Evolutionary conservation across 2,888 invertebrate species (phyloP).

Genomic region (Tetragonula carbonaria): DNA sequence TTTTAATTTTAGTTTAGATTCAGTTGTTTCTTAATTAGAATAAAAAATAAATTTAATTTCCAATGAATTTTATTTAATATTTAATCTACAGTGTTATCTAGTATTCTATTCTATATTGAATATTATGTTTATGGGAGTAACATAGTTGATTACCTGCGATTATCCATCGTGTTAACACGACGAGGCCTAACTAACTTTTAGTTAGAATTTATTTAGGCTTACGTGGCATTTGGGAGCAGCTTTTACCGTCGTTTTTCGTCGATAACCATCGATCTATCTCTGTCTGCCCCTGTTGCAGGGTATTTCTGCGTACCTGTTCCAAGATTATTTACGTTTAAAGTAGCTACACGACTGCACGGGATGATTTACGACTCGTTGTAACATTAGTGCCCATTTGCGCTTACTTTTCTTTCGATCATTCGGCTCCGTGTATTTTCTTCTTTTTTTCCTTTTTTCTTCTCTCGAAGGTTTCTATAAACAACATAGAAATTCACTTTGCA

Average conservation of each 20-base stretch:
- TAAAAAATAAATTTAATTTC: too few species aligned
- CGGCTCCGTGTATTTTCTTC: background rate
- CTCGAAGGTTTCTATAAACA: background rate
- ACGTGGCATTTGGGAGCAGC: slow-evolving; percentile 1
- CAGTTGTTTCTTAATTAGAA: too few species aligned
- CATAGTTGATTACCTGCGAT: too few species aligned
- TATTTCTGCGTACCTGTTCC: slow-evolving; percentile 18
- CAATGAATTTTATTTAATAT: too few species aligned
- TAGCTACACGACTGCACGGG: background rate
- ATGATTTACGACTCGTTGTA: slow-evolving; percentile 34
- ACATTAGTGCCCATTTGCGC: slow-evolving; percentile 7
- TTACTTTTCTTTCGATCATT: background rate
- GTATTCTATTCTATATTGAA: too few species aligned
- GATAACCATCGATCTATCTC: slow-evolving; percentile 32
- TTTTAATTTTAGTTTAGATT: too few species aligned
- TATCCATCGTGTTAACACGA: slow-evolving; percentile 3
- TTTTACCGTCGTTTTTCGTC: slow-evolving; percentile 20
- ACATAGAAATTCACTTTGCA: slow-evolving; percentile 33
- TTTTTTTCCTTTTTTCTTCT: background rate
- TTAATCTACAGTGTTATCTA: too few species aligned
- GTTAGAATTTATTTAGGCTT: slow-evolving; percentile 20
- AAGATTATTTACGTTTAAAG: slow-evolving; percentile 7
- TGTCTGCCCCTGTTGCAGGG: slow-evolving; percentile 8
- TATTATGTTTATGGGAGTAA: too few species aligned
- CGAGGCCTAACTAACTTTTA: slow-evolving; percentile 2